Evolutionary conservation across 2,113 vertebrate genomes (phyloP), one percentile per base, ranked within the genome.

Genomic region (Peromyscus maniculatus): DNA sequence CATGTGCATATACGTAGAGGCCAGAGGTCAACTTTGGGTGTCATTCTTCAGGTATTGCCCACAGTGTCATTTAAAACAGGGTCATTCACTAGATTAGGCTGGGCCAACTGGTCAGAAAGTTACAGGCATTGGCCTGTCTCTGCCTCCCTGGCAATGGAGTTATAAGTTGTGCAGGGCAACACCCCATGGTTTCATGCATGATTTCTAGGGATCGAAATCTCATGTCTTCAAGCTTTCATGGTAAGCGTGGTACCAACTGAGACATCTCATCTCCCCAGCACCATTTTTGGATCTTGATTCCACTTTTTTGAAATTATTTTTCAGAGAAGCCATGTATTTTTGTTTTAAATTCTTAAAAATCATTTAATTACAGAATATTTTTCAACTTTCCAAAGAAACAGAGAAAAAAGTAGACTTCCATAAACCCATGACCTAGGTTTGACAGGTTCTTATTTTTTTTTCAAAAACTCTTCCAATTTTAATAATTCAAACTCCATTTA

Each of bases 401-500:
- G 13, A 95, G 31, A 90, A 94, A 92, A 69, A 19, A 84, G 22
- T 28, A 59, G 43, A 36, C 31, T 89, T 83, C 39, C 12, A 64
- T 59, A 72, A 77, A 71, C 36, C 33, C 19, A 93, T 90, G 16
- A 69, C 7, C 71, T 92, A 43, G 22, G 74, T 82, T 62, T 95
- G 31, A 75, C 19, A 95, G 17, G 5, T 84, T 69, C 26, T 88
- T 93, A 67, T 80, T 91, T 83, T 90, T 88, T 6, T 6, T 62
- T 84, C 94, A 12, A 87, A 17, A 66, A 94, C 86, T 91, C 71
- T 52, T 93, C 7, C 72, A 52, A 39, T 39, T 91, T 79, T 55
- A 62, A 89, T 64, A 96, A 93, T 78, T 39, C 55, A 93, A 97
- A 87, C 13, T 66, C 1, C 71, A 86, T 55, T 24, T 77, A 62